Evolutionary conservation across 2,797 vertebrate genomes (phyloP).

Genomic region (Novumbra hubbsi): DNA sequence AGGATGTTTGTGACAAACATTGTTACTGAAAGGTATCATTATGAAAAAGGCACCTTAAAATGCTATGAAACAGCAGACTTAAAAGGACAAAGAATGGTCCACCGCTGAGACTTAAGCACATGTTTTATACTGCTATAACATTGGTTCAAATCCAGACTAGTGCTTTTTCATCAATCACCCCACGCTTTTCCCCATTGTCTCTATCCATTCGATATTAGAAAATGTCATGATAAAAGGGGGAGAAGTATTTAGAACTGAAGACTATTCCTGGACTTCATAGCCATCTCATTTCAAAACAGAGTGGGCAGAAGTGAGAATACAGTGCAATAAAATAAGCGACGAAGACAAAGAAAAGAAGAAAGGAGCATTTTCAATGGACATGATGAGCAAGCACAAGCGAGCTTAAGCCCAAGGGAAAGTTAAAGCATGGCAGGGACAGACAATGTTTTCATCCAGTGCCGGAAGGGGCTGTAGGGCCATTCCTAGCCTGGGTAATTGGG

Average conservation of each 20-base stretch:
- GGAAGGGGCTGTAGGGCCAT: slow-evolving; percentile 19
- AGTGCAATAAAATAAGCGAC: neutral
- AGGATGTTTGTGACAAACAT: neutral
- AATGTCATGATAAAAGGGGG: no score
- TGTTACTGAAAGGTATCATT: slow-evolving; percentile 3
- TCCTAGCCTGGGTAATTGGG: slow-evolving; percentile 25
- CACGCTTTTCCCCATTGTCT: neutral
- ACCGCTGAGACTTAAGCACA: no score
- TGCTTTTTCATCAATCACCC: neutral
- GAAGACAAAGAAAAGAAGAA: neutral
- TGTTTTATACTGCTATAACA: no score
- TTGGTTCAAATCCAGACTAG: no score
- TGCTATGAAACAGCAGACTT: neutral
- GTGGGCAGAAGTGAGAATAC: neutral
- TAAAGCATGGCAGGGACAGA: neutral
- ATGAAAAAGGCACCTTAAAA: neutral
- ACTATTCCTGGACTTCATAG: neutral
- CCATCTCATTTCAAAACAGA: neutral
- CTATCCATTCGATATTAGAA: no score
- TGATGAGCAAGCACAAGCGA: neutral
- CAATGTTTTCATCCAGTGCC: slow-evolving; percentile 18
- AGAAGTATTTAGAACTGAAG: no score
- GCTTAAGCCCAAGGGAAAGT: neutral
- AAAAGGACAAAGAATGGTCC: neutral
- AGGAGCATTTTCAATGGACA: neutral